phyloP scores from a whole-genome alignment of 2,888 invertebrate genomes.

The Bedellia somnulentella region DNA sequence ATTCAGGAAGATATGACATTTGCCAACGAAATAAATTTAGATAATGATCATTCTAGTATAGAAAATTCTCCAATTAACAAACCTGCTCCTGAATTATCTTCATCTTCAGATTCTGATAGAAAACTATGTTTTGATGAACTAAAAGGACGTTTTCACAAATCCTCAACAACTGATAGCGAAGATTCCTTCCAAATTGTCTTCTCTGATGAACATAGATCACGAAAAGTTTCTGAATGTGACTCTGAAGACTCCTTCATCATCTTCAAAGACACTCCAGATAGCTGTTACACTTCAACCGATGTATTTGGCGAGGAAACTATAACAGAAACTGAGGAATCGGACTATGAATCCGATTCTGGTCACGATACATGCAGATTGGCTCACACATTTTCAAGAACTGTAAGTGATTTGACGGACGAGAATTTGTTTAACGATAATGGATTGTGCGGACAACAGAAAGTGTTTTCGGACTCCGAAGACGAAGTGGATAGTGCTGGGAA shows the following conservation, averaged over 20 bases:
- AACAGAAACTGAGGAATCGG: conserved; percentile 13
- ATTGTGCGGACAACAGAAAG: conserved; percentile 24
- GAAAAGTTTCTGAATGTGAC: conserved; percentile 49
- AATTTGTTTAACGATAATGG: conserved; percentile 30
- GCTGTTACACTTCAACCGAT: conserved; percentile 39
- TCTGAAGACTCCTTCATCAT: conserved; percentile 63
- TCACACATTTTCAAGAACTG: conserved; percentile 27
- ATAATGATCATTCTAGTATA: conserved; percentile 17
- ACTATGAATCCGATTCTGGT: conserved; percentile 23
- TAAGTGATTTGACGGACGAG: conserved; percentile 37
- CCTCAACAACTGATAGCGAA: conserved; percentile 30
- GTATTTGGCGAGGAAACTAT: conserved; percentile 25
- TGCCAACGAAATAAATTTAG: conserved; percentile 22
- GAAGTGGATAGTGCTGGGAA: conserved; percentile 6
- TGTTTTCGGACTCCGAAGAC: no score
- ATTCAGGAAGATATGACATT: conserved; percentile 27
- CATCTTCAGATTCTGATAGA: background rate
- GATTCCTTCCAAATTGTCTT: conserved; percentile 53
- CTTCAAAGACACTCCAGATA: conserved; percentile 42
- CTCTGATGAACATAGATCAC: conserved; percentile 21
- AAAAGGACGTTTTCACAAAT: conserved; percentile 28
- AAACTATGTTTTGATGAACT: conserved; percentile 33
- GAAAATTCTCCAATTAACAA: conserved; percentile 18
- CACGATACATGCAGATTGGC: conserved; percentile 15
- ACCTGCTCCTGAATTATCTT: no score